Base-by-base conservation (phyloP, 2,888 invertebrate species). In the Spialia ferax region DNA sequence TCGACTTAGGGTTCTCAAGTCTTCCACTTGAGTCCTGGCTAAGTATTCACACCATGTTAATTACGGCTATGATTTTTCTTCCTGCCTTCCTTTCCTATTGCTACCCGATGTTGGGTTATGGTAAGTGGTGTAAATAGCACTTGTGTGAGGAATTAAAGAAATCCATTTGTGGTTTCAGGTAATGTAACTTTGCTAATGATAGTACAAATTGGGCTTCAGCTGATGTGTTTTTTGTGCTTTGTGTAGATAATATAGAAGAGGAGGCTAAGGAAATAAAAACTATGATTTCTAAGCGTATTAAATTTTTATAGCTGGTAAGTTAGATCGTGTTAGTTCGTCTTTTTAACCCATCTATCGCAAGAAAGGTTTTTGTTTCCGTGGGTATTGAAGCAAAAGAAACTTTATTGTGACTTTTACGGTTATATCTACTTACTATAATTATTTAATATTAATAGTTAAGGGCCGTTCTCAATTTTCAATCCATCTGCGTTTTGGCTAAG, bases 41-140 rank as follows among this genome's bases (percentile, higher is more conserved):
- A 59, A 65, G 65, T 65, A 54, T 65, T 65, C 65, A 59, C 65
- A 65, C 65, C 59, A 59, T 65, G 65, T 65, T 59, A 54, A 65
- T 65, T 65, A 59, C 57, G 42, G 65, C 57, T 15, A 65, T 42
- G 59, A 59, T 65, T 65, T 65, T 65, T 42, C 65, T 65, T 42
- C 59, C 26, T 3, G 18, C 35, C 35, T 13, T 35, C 26, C 52
- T 29, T 13, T 38, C 18, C 38, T 50, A 29, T n/a, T 18, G 26
- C 32, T 32, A 5, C 57, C 52, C 29, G 60, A 52, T 59, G 65
- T 65, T 65, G n/a, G 59, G 65, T 60, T 65, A 52, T 42, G 65
- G 52, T 65, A n/a, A 65, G 65, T 54, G 59, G n/a, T 29, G 65
- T 52, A 23, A 60, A 60, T 26, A 20, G 59, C 20, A 38, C 42